Conservation (phyloP, 2,888 invertebrate species). For the Ischnus inquisitorius region DNA sequence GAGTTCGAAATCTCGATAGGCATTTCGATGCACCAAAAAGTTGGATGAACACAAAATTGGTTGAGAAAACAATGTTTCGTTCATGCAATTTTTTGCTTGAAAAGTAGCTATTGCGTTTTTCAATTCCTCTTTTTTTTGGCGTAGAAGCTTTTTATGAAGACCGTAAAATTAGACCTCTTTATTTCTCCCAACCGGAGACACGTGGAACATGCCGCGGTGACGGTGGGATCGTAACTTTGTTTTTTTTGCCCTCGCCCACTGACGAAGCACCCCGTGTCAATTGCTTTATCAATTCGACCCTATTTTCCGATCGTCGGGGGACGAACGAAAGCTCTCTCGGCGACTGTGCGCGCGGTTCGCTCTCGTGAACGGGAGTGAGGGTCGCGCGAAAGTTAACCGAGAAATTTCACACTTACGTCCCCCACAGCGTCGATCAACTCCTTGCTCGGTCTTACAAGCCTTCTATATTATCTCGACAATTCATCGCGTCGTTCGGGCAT, state of each 20-base stretch:
- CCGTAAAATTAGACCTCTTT: slow-evolving; percentile 12
- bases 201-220: not conserved
- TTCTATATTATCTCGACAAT: slow-evolving; percentile 33
- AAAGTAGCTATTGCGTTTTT: too few relatives aligned
- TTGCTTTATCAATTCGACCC: slow-evolving; percentile 24
- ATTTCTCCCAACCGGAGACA: not conserved
- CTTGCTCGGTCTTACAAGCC: not conserved
- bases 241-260: not conserved
- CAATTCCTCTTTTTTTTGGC: too few relatives aligned
- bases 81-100: too few relatives aligned
- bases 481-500: slow-evolving; percentile 36
- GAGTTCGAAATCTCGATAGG: not conserved
- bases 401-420: slow-evolving; percentile 37
- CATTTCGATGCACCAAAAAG: not conserved
- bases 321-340: slow-evolving; percentile 41
- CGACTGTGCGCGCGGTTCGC: slow-evolving; percentile 22
- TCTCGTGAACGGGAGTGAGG: slow-evolving; percentile 4
- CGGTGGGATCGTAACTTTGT: not conserved
- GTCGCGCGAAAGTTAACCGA: slow-evolving; percentile 13
- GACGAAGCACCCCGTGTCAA: not conserved
- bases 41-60: too few relatives aligned
- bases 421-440: not conserved
- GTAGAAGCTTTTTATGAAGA: not conserved
- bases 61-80: too few relatives aligned
- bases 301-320: slow-evolving; percentile 25